These are phyloP conservation scores for Nerophis lumbriciformis DNA, from an alignment of 2,113 vertebrate species.

Conservation along the genomic window DNA sequence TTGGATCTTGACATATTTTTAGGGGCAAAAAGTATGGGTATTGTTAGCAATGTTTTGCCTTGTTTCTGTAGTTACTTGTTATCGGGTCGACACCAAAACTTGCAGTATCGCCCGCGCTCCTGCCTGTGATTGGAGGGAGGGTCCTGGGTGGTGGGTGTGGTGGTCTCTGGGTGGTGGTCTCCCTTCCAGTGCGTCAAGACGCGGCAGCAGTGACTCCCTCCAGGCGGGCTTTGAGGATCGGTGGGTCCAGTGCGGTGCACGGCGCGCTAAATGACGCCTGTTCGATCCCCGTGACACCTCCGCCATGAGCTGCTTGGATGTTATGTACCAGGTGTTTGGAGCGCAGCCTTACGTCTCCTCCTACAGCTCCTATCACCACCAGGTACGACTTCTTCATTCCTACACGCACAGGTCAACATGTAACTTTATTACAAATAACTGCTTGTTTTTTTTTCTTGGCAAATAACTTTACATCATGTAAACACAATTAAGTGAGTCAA, in stretches of 20 bases:
- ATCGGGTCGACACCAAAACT: no score
- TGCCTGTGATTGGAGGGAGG: conserved; percentile 4
- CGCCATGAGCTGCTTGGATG: conserved; percentile 99
- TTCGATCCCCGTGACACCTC: conserved; percentile 59
- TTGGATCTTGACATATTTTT: no score
- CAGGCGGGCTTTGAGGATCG: conserved; percentile 17
- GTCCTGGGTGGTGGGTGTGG: not conserved
- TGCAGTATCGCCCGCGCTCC: no score
- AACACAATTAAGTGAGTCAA: no score
- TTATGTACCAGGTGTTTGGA: conserved; percentile 96
- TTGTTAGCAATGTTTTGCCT: no score
- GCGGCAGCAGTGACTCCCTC: conserved; percentile 15
- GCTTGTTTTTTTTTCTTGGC: no score
- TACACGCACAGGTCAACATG: not conserved
- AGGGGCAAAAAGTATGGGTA: no score
- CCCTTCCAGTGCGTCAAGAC: conserved; percentile 41
- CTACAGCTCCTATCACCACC: conserved; percentile 80
- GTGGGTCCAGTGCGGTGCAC: conserved; percentile 9
- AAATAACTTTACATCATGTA: no score
- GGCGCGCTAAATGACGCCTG: conserved; percentile 63
- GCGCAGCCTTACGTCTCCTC: conserved; percentile 86
- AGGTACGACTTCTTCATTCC: not conserved
- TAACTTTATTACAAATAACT: not conserved
- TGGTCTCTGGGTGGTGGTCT: not conserved
- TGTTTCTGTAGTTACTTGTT: no score